Conservation (phyloP, 2,888 invertebrate species). For the Drosophila atripex region DNA sequence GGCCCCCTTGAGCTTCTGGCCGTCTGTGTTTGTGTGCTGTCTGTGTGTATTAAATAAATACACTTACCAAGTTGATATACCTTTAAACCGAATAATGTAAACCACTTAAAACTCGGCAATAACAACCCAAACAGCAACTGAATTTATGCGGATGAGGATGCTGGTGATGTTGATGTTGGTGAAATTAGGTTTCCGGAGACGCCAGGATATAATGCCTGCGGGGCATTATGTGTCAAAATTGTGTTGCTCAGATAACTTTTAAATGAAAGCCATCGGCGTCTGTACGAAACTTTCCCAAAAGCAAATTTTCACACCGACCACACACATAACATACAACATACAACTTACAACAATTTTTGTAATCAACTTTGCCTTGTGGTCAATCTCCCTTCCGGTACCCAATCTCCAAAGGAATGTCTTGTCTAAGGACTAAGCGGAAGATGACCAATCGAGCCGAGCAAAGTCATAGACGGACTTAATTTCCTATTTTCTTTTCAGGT, state of each 20-base stretch:
- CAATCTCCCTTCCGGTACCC: conserved; percentile 36
- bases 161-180: conserved; percentile 45
- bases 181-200: conserved; percentile 66
- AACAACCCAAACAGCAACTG: conserved; percentile 56
- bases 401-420: neutral
- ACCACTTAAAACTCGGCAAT: conserved; percentile 75
- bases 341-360: conserved; percentile 64
- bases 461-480: conserved; percentile 50
- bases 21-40: conserved; percentile 27
- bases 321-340: conserved; percentile 45
- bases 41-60: conserved; percentile 75
- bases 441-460: conserved; percentile 41
- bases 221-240: conserved; percentile 71
- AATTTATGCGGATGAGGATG: conserved; percentile 61
- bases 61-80: conserved; percentile 78
- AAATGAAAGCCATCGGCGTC: conserved; percentile 69
- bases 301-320: conserved; percentile 52
- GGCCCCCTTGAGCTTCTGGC: conserved; percentile 17
- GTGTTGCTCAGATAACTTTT: conserved; percentile 76
- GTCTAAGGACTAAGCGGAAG: neutral
- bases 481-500: conserved; percentile 24
- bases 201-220: conserved; percentile 54
- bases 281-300: conserved; percentile 42
- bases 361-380: conserved; percentile 77
- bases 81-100: conserved; percentile 78